These are phyloP conservation scores for Lates calcarifer DNA, from an alignment of 2,113 vertebrate genomes.

Conservation along the genomic window DNA sequence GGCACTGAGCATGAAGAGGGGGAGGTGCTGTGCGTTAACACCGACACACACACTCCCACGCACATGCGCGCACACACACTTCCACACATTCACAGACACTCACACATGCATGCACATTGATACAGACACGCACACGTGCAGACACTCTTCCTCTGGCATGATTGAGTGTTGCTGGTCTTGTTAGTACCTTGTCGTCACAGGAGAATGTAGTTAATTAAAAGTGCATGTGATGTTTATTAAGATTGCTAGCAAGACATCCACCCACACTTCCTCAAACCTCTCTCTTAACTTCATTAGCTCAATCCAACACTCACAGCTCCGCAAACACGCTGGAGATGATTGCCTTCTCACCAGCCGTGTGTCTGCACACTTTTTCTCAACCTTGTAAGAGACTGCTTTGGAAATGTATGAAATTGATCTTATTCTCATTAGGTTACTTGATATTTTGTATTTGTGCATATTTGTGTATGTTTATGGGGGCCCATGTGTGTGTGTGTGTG, in stretches of 20 bases:
- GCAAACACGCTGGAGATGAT: slow-evolving; percentile 33
- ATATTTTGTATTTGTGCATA: background rate
- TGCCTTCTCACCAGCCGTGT: slow-evolving; percentile 19
- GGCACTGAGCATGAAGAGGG: slow-evolving; percentile 62
- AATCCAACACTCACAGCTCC: slow-evolving; percentile 35
- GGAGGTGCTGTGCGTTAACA: slow-evolving; percentile 33
- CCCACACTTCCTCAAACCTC: slow-evolving; percentile 62
- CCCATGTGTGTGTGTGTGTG: background rate
- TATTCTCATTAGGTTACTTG: slow-evolving; percentile 25
- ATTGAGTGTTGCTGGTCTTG: slow-evolving; percentile 71
- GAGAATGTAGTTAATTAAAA: slow-evolving; percentile 79
- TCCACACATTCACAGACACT: slow-evolving; percentile 19
- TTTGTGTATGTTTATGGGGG: slow-evolving; percentile 5
- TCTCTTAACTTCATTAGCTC: slow-evolving; percentile 72
- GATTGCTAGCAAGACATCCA: slow-evolving; percentile 67
- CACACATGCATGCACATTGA: slow-evolving; percentile 10
- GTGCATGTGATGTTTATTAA: slow-evolving; percentile 76
- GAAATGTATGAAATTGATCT: slow-evolving; percentile 22
- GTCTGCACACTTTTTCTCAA: slow-evolving; percentile 19
- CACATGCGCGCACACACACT: slow-evolving; percentile 26
- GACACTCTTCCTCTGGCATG: slow-evolving; percentile 55
- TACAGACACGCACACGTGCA: slow-evolving; percentile 4
- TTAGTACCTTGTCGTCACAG: slow-evolving; percentile 75
- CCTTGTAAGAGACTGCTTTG: slow-evolving; percentile 26
- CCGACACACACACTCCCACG: background rate